Evolutionary conservation across 2,797 vertebrate genomes (phyloP).

Genomic region (Otus scops): DNA sequence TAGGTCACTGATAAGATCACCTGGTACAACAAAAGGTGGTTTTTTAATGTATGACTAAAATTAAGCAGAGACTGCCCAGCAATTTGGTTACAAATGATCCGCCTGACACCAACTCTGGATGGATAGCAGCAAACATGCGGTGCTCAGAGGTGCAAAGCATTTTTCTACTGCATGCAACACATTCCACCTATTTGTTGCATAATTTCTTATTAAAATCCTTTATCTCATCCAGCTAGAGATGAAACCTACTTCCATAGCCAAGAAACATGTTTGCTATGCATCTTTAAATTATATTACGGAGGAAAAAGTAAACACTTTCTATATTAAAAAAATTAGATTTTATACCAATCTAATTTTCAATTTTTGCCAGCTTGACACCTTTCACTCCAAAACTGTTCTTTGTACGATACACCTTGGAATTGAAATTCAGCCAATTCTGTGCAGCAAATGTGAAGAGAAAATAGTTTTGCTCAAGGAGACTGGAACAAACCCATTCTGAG

Average conservation of each 20-base stretch:
- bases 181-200: slow-evolving; percentile 3
- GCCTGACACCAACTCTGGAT: background rate
- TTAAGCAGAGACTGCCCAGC: background rate
- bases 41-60: background rate
- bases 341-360: slow-evolving; percentile 51
- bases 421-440: slow-evolving; percentile 61
- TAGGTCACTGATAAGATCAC: background rate
- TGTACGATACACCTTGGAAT: slow-evolving; percentile 21
- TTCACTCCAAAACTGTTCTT: slow-evolving; percentile 23
- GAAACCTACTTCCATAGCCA: background rate
- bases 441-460: slow-evolving; percentile 55
- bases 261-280: background rate
- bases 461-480: slow-evolving; percentile 64
- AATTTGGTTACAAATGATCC: background rate
- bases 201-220: slow-evolving; percentile 37
- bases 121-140: background rate
- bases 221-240: background rate
- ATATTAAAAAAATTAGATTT: slow-evolving; percentile 49
- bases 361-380: slow-evolving; percentile 62
- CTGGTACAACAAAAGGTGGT: background rate
- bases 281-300: slow-evolving; percentile 36
- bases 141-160: background rate
- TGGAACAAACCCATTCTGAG: slow-evolving; percentile 49
- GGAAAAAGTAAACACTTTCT: background rate
- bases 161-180: background rate